Conservation (phyloP, 2,113 vertebrate genomes). For the Condylura cristata region DNA sequence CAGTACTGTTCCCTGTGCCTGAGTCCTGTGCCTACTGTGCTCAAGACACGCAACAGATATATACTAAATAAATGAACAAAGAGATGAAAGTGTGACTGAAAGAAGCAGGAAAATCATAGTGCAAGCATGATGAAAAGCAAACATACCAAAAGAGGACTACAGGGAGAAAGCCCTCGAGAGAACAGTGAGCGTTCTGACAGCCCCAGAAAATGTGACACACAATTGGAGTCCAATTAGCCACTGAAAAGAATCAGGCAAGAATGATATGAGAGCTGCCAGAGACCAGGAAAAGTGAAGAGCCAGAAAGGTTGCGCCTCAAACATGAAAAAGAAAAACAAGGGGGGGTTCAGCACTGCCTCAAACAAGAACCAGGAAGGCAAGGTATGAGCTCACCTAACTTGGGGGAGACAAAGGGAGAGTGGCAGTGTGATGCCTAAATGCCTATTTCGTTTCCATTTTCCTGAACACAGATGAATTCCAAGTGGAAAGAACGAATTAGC, state of each 20-base stretch:
- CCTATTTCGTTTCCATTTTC: neutral
- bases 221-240: neutral
- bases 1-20: neutral
- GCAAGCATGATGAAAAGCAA: neutral
- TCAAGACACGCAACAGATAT: neutral
- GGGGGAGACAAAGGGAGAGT: neutral
- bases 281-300: neutral
- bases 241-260: neutral
- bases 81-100: neutral
- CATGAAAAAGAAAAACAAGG: neutral
- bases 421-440: neutral
- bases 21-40: neutral
- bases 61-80: neutral
- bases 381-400: neutral
- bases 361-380: neutral
- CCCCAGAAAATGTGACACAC: neutral
- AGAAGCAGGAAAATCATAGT: neutral
- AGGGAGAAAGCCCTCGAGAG: neutral
- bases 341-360: neutral
- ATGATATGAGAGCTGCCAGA: neutral
- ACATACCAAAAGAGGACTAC: neutral
- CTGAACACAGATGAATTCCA: neutral
- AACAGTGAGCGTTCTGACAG: neutral
- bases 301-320: neutral
- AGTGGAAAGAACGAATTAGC: neutral